These are phyloP conservation scores for Eupithecia exiguata DNA, from an alignment of 2,888 invertebrate genomes.

Conservation along the genomic window DNA sequence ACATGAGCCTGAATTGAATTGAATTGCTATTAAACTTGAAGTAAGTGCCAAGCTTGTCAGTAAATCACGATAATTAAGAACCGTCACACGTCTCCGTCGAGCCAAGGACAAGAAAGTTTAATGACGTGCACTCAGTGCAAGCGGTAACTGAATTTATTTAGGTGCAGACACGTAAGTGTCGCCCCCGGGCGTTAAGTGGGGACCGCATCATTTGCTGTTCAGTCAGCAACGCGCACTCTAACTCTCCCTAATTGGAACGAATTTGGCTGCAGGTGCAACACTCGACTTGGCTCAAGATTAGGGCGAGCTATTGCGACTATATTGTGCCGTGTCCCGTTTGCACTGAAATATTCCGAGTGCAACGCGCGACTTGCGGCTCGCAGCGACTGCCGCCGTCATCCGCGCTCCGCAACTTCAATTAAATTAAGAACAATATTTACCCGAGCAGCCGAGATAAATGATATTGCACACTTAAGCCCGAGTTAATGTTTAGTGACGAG, in stretches of 20 bases:
- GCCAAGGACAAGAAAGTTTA: slow-evolving; percentile 78
- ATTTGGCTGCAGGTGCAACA: slow-evolving; percentile 84
- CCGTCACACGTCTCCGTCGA: slow-evolving; percentile 63
- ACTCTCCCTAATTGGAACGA: slow-evolving; percentile 83
- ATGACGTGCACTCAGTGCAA: slow-evolving; percentile 76
- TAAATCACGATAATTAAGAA: slow-evolving; percentile 71
- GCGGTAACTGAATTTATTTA: slow-evolving; percentile 78
- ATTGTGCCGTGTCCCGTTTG: slow-evolving; percentile 71
- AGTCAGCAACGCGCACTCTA: slow-evolving; percentile 79
- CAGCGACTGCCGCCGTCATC: slow-evolving; percentile 57
- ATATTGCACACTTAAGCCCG: slow-evolving; percentile 77
- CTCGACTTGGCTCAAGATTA: slow-evolving; percentile 83
- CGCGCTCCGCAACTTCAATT: slow-evolving; percentile 76
- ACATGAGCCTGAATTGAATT: slow-evolving; percentile 8
- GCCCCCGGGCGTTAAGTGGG: slow-evolving; percentile 73
- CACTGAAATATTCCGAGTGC: slow-evolving; percentile 80
- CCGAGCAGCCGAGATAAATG: slow-evolving; percentile 76
- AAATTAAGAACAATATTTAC: slow-evolving; percentile 84
- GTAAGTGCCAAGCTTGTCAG: slow-evolving; percentile 47
- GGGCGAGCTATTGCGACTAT: slow-evolving; percentile 79
- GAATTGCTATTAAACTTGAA: slow-evolving; percentile 27
- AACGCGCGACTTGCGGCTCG: slow-evolving; percentile 74
- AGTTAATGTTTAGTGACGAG: slow-evolving; percentile 76
- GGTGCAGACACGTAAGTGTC: slow-evolving; percentile 77
- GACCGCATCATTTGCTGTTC: slow-evolving; percentile 83